A percentile compares a stretch with the other conserved stretches of the same genome.
Conservation (phyloP, 2,888 invertebrate genomes). For the Embidobia sp. region DNA sequence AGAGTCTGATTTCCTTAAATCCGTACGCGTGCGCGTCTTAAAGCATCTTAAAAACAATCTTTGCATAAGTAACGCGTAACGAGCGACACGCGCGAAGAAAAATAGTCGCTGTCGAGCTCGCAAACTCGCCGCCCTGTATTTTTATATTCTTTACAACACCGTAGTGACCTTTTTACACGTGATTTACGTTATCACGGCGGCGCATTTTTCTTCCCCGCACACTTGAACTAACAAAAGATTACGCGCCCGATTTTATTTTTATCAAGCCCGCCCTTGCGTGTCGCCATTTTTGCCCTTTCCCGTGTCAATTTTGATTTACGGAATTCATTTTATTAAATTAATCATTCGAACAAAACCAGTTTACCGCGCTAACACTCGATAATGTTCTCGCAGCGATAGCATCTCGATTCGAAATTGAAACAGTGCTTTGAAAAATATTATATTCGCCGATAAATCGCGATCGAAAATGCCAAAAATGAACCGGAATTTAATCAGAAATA, state of each 20-base stretch:
- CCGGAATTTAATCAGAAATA: too few relatives aligned
- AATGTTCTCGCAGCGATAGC: neutral
- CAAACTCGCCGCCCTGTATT: slow-evolving; percentile 40
- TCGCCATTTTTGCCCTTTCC: neutral
- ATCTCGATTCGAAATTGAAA: neutral
- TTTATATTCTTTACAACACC: slow-evolving; percentile 49
- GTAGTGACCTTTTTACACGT: slow-evolving; percentile 46
- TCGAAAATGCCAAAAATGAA: too few relatives aligned
- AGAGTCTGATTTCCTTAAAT: slow-evolving; percentile 44
- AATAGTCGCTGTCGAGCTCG: slow-evolving; percentile 30
- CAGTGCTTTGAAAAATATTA: too few relatives aligned
- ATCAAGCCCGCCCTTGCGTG: slow-evolving; percentile 2
- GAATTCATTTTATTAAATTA: too few relatives aligned
- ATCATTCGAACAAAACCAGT: too few relatives aligned
- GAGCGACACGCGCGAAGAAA: slow-evolving; percentile 51
- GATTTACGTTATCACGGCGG: slow-evolving; percentile 59
- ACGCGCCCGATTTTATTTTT: slow-evolving; percentile 34
- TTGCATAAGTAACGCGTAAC: slow-evolving; percentile 61
- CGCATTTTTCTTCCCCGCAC: slow-evolving; percentile 39
- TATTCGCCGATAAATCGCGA: too few relatives aligned
- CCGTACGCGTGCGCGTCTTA: slow-evolving; percentile 39
- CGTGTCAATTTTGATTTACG: slow-evolving; percentile 27
- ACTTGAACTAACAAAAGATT: slow-evolving; percentile 52
- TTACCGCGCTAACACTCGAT: neutral
- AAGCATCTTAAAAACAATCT: slow-evolving; percentile 62